Evolutionary conservation across 2,888 invertebrate genomes (phyloP), one percentile per base, ranked within the genome.

Genomic region (Leptinotarsa haldemani): DNA sequence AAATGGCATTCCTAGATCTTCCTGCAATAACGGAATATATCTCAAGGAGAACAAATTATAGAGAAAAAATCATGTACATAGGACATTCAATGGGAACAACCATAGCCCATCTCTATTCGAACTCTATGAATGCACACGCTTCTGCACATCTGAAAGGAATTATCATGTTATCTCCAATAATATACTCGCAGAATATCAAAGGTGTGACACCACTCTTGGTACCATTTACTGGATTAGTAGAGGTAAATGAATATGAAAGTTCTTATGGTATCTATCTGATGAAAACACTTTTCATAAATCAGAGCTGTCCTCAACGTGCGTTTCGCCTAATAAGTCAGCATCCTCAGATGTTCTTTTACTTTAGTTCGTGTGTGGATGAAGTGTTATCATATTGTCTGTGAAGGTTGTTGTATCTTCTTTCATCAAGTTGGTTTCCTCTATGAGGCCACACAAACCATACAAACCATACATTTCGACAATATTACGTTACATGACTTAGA

Each of bases 21-120:
- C 56, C 56, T 12, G 9, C 18, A 56, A 56, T 56, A n/a, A 56
- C 56, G 0, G 56, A 56, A 56, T 56, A 22, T 12, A 56, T 56
- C n/a, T 56, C 56, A 12, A 56, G 5, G 16, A 56, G 12, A 12
- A 56, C 20, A 3, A 56, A 18, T 2, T 18, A n/a, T 20, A 18
- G n/a, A 56, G 4, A n/a, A 12, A 56, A 56, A 56, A 56, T 56
- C 20, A 20, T 56, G 12, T 56, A 56, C 22, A 22, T 56, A 3
- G 56, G 56, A 20, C 56, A 56, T 56, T 56, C 56, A 13, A 56
- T 56, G 56, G 56, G 56, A 18, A 56, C 56, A 56, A 56, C 56
- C 20, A 56, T 56, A 18, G 16, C 22, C n/a, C 18, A 20, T 56
- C 12, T 56, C 4, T 56, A 56, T 18, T 20, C 56, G n/a, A 56